Evolutionary conservation across 2,888 invertebrate genomes (phyloP).

Genomic region (Tinea trinotella): DNA sequence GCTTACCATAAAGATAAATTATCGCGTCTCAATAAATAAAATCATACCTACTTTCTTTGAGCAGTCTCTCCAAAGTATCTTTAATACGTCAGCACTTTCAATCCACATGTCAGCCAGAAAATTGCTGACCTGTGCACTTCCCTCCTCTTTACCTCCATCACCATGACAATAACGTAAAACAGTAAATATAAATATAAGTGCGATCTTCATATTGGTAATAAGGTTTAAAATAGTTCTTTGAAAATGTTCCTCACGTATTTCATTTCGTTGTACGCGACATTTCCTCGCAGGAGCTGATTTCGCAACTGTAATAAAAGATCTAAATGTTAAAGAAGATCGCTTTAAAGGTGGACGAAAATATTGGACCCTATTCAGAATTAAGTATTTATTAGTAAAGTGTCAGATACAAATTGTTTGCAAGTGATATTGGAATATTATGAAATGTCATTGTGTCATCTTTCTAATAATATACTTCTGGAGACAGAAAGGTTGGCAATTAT

Average conservation of each 20-base stretch:
- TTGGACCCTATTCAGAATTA: too few species aligned
- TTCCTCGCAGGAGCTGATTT: neutral
- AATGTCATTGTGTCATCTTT: too few species aligned
- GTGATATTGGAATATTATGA: too few species aligned
- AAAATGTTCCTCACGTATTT: constrained; percentile 3
- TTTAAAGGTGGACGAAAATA: too few species aligned
- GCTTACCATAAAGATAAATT: too few species aligned
- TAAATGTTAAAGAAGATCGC: neutral
- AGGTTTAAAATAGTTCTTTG: neutral
- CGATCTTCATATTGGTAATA: constrained; percentile 30
- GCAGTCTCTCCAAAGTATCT: constrained; percentile 64
- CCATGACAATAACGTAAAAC: constrained; percentile 6
- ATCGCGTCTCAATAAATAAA: neutral
- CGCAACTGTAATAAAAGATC: constrained; percentile 2
- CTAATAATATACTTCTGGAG: too few species aligned
- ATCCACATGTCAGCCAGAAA: constrained; percentile 63
- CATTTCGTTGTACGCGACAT: neutral
- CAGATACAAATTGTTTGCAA: too few species aligned
- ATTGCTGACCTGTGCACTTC: constrained; percentile 48
- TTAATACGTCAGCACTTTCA: constrained; percentile 56
- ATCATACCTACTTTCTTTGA: constrained; percentile 53
- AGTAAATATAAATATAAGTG: constrained; percentile 30
- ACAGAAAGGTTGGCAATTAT: too few species aligned
- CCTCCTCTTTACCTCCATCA: constrained; percentile 37
- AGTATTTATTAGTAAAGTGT: too few species aligned